Evolutionary conservation across 2,797 vertebrate species (phyloP).

Genomic region (Xenops minutus): DNA sequence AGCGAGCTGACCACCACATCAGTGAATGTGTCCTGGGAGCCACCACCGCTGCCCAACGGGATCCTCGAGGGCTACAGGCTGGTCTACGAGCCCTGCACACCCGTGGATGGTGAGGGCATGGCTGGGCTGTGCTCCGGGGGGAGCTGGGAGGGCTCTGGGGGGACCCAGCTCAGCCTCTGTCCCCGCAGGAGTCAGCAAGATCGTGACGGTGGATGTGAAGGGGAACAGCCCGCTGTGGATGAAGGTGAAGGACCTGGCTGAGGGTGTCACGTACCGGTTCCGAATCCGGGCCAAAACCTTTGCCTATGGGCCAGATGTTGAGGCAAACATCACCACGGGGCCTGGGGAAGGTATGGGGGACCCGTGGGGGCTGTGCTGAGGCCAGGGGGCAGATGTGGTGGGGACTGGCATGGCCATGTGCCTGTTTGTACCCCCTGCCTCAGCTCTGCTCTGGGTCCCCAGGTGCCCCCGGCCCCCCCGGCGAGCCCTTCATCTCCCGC

Average conservation of each 20-base stretch:
- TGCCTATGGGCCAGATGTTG: slow-evolving; percentile 90
- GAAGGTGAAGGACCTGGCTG: slow-evolving; percentile 92
- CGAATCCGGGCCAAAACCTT: slow-evolving; percentile 93
- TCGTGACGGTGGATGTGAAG: slow-evolving; percentile 95
- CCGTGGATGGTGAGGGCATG: slow-evolving; percentile 85
- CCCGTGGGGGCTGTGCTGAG: fast-evolving
- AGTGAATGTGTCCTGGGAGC: slow-evolving; percentile 96
- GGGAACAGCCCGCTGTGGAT: slow-evolving; percentile 90
- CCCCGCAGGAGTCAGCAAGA: slow-evolving; percentile 94
- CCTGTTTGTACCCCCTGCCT: fast-evolving
- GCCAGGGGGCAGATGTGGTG: fast-evolving
- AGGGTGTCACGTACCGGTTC: slow-evolving; percentile 91
- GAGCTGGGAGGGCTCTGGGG: background rate
- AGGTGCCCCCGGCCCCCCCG: slow-evolving; percentile 93
- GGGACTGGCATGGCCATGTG: background rate
- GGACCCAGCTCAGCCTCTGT: background rate
- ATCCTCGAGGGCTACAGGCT: slow-evolving; percentile 91
- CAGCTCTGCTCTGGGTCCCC: background rate
- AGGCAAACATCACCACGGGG: slow-evolving; percentile 95
- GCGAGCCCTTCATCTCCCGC: slow-evolving; percentile 91
- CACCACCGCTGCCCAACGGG: slow-evolving; percentile 89
- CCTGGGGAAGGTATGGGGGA: slow-evolving; percentile 87
- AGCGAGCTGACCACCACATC: slow-evolving; percentile 97
- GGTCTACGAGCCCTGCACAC: slow-evolving; percentile 91
- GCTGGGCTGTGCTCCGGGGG: fast-evolving